These are phyloP conservation scores for Echinops telfairi DNA, from an alignment of 2,113 vertebrate genomes.

Conservation along the genomic window DNA sequence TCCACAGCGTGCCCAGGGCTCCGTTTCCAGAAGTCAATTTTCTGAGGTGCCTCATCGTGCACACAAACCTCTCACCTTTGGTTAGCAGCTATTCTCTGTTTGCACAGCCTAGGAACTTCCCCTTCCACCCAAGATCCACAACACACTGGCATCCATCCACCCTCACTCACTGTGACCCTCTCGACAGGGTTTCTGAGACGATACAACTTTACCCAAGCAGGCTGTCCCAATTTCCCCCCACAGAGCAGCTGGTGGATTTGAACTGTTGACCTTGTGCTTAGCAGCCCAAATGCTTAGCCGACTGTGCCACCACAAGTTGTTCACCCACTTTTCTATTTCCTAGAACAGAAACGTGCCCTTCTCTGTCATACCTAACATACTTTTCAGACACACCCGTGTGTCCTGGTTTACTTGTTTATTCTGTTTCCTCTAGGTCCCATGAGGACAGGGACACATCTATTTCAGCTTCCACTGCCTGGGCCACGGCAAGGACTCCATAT, in stretches of 20 bases:
- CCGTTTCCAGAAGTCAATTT: background rate
- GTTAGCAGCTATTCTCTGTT: background rate
- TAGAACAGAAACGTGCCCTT: background rate
- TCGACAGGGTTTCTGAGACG: too few relatives aligned
- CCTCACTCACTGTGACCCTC: too few relatives aligned
- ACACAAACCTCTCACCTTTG: background rate
- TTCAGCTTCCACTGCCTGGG: background rate
- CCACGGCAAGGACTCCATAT: background rate
- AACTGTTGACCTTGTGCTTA: too few relatives aligned
- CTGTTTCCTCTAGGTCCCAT: background rate
- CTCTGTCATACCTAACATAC: background rate
- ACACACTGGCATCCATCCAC: too few relatives aligned
- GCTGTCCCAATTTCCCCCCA: background rate
- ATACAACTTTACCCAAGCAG: background rate
- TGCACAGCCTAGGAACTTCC: too few relatives aligned
- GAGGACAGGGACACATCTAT: background rate
- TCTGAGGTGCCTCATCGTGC: background rate
- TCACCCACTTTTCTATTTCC: too few relatives aligned
- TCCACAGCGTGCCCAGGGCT: background rate
- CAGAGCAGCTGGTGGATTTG: background rate
- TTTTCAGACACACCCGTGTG: background rate
- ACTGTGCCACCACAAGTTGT: too few relatives aligned
- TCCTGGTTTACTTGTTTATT: background rate
- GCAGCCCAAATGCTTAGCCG: too few relatives aligned
- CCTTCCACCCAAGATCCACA: background rate